Conservation (phyloP, 2,888 invertebrate species). For the Frankliniella intonsa region DNA sequence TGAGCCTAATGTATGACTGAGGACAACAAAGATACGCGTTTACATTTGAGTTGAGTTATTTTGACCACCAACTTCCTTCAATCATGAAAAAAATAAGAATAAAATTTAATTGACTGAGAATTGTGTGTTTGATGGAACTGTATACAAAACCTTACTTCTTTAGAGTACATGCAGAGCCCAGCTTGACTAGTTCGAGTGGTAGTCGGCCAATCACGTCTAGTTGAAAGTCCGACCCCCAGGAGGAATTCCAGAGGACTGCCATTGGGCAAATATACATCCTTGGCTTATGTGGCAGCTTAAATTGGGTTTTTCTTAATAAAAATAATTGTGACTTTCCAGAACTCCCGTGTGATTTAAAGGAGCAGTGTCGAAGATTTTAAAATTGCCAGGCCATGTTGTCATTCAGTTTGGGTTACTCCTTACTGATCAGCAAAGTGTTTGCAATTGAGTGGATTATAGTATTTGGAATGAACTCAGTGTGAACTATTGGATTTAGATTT, state of each 20-base stretch:
- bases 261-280: background rate
- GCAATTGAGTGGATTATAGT: no score
- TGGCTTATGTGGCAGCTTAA: background rate
- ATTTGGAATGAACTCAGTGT: no score
- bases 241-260: constrained; percentile 7
- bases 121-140: no score
- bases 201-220: background rate
- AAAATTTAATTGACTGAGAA: background rate
- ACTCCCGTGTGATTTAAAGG: no score
- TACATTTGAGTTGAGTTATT: background rate
- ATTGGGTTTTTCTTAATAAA: no score
- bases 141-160: background rate
- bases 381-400: no score
- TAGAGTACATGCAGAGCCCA: background rate
- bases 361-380: no score
- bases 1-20: constrained; percentile 2
- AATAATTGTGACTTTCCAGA: background rate
- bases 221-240: background rate
- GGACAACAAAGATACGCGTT: constrained; percentile 9
- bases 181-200: background rate
- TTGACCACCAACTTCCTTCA: background rate
- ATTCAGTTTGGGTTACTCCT: no score
- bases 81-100: background rate
- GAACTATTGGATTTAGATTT: no score
- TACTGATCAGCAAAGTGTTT: no score